phyloP scores from a whole-genome alignment of 2,113 vertebrate genomes.

The Uria aalge region DNA sequence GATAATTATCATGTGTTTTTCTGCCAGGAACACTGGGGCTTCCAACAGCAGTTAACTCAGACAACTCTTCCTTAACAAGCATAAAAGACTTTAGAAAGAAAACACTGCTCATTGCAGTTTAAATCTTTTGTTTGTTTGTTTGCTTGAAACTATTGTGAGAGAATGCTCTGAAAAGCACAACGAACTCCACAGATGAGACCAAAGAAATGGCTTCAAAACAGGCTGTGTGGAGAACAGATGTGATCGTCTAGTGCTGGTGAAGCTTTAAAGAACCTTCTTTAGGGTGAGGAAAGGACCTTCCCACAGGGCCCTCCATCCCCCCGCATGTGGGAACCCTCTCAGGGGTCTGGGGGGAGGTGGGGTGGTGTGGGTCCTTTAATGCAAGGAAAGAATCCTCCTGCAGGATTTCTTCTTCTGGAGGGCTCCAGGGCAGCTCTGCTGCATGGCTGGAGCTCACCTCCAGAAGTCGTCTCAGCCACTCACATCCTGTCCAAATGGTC shows the following conservation, averaged over 20 bases:
- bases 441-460: not conserved
- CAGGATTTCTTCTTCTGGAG: not conserved
- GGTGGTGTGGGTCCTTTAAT: not conserved
- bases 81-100: constrained; percentile 17
- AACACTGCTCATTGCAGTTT: constrained; percentile 32
- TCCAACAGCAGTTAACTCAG: constrained; percentile 7
- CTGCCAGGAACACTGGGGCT: constrained; percentile 25
- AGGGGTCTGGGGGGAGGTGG: not conserved
- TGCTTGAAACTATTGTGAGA: not conserved
- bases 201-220: not conserved
- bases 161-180: not conserved
- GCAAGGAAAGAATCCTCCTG: not conserved
- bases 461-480: not conserved
- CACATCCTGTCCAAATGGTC: not conserved
- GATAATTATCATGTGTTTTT: constrained; percentile 7
- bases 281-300: not conserved
- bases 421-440: not conserved
- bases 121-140: not conserved
- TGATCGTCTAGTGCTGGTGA: not conserved
- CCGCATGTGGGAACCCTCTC: not conserved
- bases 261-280: not conserved
- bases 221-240: not conserved
- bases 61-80: not conserved
- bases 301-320: not conserved
- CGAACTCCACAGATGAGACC: not conserved